phyloP scores from a whole-genome alignment of 2,113 vertebrate species.

The Psilopogon haemacephalus region DNA sequence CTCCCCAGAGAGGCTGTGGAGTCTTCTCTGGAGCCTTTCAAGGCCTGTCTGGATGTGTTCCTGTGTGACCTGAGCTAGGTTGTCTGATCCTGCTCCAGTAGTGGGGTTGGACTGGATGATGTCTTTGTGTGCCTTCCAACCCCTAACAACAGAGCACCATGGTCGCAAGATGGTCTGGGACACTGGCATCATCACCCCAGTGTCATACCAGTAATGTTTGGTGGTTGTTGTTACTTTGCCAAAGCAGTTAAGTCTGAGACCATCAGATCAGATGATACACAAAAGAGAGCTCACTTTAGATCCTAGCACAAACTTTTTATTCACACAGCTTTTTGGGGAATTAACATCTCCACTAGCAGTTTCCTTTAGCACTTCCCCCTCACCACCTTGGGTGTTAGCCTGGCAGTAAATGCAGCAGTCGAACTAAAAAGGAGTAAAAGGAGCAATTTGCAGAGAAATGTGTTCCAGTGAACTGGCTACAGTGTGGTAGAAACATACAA shows the following conservation, averaged over 20 bases:
- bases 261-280: not conserved
- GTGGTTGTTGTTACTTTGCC: not conserved
- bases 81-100: too few species aligned
- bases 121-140: too few species aligned
- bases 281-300: not conserved
- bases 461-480: not conserved
- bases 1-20: too few species aligned
- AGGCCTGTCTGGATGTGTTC: too few species aligned
- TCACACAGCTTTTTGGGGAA: not conserved
- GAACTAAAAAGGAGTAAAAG: slow-evolving; percentile 35
- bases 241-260: not conserved
- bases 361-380: not conserved
- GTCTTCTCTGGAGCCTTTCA: too few species aligned
- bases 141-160: fast-evolving
- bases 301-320: not conserved
- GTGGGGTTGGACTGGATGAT: too few species aligned
- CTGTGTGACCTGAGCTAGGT: too few species aligned
- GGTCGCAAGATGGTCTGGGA: not conserved
- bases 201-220: not conserved
- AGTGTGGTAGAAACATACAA: slow-evolving; percentile 20
- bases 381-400: not conserved
- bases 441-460: slow-evolving; percentile 29
- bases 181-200: not conserved
- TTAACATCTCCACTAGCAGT: not conserved
- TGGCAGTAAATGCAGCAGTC: not conserved